phyloP scores from a whole-genome alignment of 92 coral and sea anemone species.

The Micromussa lordhowensis region DNA sequence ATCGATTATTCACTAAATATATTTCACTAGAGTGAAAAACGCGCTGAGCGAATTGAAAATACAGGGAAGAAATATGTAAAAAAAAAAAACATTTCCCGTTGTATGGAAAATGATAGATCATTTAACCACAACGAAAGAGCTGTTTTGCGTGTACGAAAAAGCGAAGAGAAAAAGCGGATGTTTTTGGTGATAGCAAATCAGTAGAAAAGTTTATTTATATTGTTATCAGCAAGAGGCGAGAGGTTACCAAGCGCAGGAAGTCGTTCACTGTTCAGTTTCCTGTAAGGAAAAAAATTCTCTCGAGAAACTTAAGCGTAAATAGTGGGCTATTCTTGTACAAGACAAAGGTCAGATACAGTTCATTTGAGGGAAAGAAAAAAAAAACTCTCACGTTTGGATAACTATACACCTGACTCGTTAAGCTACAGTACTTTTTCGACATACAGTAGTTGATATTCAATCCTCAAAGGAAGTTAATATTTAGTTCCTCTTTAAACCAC shows the following conservation, averaged over 20 bases:
- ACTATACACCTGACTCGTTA: neutral
- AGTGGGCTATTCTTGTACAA: neutral
- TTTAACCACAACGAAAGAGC: conserved; percentile 9
- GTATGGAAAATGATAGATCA: conserved; percentile 22
- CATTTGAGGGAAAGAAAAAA: neutral
- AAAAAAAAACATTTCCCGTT: conserved; percentile 9
- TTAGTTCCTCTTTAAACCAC: neutral
- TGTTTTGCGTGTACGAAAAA: neutral
- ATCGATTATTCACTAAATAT: neutral
- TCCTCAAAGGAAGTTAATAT: conserved; percentile 9
- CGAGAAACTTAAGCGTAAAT: neutral
- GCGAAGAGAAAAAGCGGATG: conserved; percentile 2
- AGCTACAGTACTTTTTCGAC: neutral
- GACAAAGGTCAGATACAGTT: neutral
- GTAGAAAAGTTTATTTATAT: neutral
- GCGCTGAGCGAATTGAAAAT: neutral
- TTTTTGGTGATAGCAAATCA: neutral
- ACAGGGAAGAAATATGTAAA: no score
- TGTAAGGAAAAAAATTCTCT: neutral
- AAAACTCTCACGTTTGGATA: neutral
- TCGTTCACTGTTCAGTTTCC: conserved; percentile 3
- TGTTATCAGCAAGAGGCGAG: neutral
- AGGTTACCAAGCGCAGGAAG: neutral
- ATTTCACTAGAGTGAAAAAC: neutral
- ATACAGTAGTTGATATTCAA: neutral